Evolutionary conservation across 2,888 invertebrate genomes (phyloP).

Genomic region (Siphlonurus alternatus): DNA sequence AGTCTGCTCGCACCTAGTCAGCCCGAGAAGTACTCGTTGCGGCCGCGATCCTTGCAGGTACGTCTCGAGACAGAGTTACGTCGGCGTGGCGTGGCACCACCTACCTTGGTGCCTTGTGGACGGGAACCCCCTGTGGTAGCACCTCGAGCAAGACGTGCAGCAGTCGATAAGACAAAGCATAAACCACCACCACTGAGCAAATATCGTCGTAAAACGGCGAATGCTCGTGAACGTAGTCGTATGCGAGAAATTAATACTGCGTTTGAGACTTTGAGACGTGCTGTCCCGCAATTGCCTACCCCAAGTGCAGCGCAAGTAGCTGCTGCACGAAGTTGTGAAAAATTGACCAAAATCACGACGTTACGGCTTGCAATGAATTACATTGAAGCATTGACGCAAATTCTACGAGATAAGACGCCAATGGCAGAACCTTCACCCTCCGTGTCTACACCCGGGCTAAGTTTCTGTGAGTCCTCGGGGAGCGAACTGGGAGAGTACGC

Average conservation of each 20-base stretch:
- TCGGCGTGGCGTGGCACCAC: conserved; percentile 9
- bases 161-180: conserved; percentile 24
- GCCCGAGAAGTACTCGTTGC: conserved; percentile 46
- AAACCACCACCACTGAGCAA: conserved; percentile 62
- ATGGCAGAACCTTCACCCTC: conserved; percentile 5
- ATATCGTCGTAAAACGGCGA: conserved; percentile 77
- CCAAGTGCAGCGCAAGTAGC: conserved; percentile 15
- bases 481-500: conserved; percentile 18
- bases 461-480: conserved; percentile 10
- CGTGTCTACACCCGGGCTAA: conserved; percentile 7
- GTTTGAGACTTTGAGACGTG: conserved; percentile 62
- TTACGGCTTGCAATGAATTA: conserved; percentile 75
- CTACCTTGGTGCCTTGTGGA: conserved; percentile 17
- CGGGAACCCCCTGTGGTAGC: conserved; percentile 27
- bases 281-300: conserved; percentile 39
- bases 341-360: conserved; percentile 79
- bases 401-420: conserved; percentile 27
- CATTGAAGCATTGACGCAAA: conserved; percentile 55
- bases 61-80: conserved; percentile 30
- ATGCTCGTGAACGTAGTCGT: conserved; percentile 68
- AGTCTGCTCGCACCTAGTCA: conserved; percentile 18
- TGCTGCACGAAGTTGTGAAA: conserved; percentile 37
- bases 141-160: conserved; percentile 11
- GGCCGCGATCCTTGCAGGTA: conserved; percentile 44
- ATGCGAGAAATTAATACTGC: conserved; percentile 85